Conservation (phyloP, 2,888 invertebrate genomes). For the Epistrophe grossulariae region DNA sequence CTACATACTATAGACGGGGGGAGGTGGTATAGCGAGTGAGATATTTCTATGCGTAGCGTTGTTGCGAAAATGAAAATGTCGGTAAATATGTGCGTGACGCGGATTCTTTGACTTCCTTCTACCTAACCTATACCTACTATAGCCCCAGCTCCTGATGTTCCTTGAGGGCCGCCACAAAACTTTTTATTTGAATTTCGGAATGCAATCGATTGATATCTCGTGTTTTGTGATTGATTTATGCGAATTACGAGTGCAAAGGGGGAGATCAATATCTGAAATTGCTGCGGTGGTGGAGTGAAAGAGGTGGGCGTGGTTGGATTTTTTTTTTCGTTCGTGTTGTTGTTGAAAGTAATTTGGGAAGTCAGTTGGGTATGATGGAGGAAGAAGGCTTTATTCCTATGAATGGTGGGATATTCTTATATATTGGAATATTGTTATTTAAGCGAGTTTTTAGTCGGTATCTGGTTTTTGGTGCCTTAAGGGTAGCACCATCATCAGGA, state of each 20-base stretch:
- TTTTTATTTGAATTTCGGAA: slow-evolving; percentile 68
- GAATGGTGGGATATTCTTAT: background rate
- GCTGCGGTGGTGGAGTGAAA: slow-evolving; percentile 60
- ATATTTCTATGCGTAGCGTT: slow-evolving; percentile 21
- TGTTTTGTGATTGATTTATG: slow-evolving; percentile 74
- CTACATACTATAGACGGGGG: background rate
- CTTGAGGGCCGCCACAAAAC: slow-evolving; percentile 34
- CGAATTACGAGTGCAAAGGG: slow-evolving; percentile 47
- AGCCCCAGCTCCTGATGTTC: background rate
- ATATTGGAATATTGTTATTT: slow-evolving; percentile 22
- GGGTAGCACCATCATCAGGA: background rate
- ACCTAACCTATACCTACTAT: no score
- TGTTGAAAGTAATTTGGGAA: slow-evolving; percentile 42
- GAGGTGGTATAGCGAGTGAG: slow-evolving; percentile 8
- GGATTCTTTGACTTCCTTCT: slow-evolving; percentile 37
- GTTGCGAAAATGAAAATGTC: slow-evolving; percentile 72
- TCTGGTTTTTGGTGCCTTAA: background rate
- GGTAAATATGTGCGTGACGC: slow-evolving; percentile 47
- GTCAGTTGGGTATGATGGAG: background rate
- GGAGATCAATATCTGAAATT: slow-evolving; percentile 73
- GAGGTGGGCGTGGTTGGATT: slow-evolving; percentile 62
- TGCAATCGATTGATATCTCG: slow-evolving; percentile 73
- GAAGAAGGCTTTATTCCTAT: background rate
- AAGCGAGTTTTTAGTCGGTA: slow-evolving; percentile 14
- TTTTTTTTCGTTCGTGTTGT: background rate